Evolutionary conservation across 2,797 vertebrate genomes (phyloP), one percentile per base, ranked within the genome.

Genomic region (Lateolabrax maculatus): DNA sequence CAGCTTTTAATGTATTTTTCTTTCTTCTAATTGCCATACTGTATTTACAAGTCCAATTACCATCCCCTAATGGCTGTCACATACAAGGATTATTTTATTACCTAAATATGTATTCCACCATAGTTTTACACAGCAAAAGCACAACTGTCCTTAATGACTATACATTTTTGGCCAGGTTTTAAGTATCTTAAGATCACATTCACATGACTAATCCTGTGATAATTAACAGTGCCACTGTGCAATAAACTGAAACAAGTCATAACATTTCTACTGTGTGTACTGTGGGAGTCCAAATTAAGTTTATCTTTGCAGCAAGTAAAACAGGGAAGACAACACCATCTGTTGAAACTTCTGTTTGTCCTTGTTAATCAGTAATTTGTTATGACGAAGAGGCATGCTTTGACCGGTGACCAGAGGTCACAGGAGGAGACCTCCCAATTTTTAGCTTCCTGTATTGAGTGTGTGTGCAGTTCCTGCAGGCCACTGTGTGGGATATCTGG

Each of bases 301-400:
- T 68, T n/a, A 43, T 1, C 7, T 60, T 36, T 64, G 3, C n/a
- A 41, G 44, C 18, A 49, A 25, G 8, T 41, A 9, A 39, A 60
- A 37, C 5, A 6, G 6, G 18, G 3, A 56, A 31, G 34, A n/a
- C 27, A 34, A 18, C 21, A 11, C 15, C 23, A 25, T 25, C 39
- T 44, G 44, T 3, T 2, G 8, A 19, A 11, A 57, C 36, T 53
- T 55, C 29, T 70, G 23, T 69, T 77, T 76, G 34, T 29, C 34
- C 55, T 27, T 52, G 67, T 56, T 71, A 51, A 72, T 80, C 39
- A 56, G 10, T 79, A 57, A 57, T 70, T 51, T n/a, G 15, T 39
- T 27, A 1, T 13, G 29, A 46, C 0, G 0, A 15, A 19, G 41
- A 60, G 21, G 4, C n/a, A 8, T 18, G 18, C 7, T 66, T 16